Evolutionary conservation across 2,888 invertebrate species (phyloP), one percentile per base, ranked within the genome.

Genomic region (Cerceris rybyensis): DNA sequence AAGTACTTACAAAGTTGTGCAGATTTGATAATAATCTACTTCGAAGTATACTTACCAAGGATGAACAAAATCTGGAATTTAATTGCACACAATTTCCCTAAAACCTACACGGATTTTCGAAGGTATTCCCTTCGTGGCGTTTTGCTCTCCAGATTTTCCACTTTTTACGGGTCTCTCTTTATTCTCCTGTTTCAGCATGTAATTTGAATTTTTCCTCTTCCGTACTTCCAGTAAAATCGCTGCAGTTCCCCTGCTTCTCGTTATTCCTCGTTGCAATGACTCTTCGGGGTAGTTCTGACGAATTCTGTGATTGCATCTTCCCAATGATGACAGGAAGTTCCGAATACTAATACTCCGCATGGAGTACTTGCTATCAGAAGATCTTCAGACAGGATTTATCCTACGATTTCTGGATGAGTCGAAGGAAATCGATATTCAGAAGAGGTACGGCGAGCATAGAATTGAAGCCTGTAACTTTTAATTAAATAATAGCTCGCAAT

Each of bases 181-280:
- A 39, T 16, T 39, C 58, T 54, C 66, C 58, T 71, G 65, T 67
- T 75, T 72, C 64, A 49, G 39, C 50, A 49, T 43, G 58, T 49
- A 67, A 70, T 80, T 66, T 77, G 70, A 82, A 78, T 72, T 82
- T 82, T 78, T 82, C 75, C 75, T 75, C 59, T 13, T 9, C 14
- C 54, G 42, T 17, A 14, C 43, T 9, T 46, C 13, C 42, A 28
- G n/a, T 52, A n/a, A 67, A 74, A 75, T 68, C 57, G 46, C 41
- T 11, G 55, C 41, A 58, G 49, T 41, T 70, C 41, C 60, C 13
- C 7, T 42, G 54, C 41, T 42, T 43, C 50, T 52, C n/a, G 39
- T 70, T 69, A 59, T 43, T 50, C 43, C 16, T 13, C 61, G 39
- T n/a, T 13, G 8, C 14, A 7, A 0, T 9, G 28, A 28, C 46